phyloP scores from a whole-genome alignment of 1,140 invertebrate species.

The Eufriesea mexicana region DNA sequence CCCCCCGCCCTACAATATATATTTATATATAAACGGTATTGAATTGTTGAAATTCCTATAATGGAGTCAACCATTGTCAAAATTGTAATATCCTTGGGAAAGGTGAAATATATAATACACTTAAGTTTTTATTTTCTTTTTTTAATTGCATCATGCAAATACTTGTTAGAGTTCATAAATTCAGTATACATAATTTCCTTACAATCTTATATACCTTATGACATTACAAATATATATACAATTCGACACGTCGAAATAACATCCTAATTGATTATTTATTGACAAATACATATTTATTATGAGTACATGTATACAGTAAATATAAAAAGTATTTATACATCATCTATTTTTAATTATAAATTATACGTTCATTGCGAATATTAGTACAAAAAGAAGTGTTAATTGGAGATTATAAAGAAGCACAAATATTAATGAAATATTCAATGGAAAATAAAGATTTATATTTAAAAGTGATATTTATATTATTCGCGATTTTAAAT shows the following conservation, averaged over 20 bases:
- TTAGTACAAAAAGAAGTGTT: neutral
- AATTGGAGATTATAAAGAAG: neutral
- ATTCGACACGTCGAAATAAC: neutral
- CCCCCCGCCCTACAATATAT: too few relatives aligned
- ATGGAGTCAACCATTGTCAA: neutral
- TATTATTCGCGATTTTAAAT: too few relatives aligned
- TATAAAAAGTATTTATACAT: constrained; percentile 16
- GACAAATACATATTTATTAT: constrained; percentile 9
- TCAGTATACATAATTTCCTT: neutral
- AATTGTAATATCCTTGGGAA: neutral
- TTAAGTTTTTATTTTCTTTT: neutral
- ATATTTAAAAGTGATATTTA: too few relatives aligned
- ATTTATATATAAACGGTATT: too few relatives aligned
- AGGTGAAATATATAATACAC: neutral
- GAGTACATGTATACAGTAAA: constrained; percentile 15
- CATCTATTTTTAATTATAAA: neutral
- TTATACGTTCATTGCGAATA: neutral
- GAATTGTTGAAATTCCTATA: too few relatives aligned
- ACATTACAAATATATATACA: constrained; percentile 15
- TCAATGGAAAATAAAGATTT: too few relatives aligned
- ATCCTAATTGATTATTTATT: constrained; percentile 11
- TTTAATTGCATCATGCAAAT: constrained; percentile 13
- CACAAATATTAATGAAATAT: too few relatives aligned
- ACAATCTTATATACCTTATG: neutral
- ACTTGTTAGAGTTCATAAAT: neutral